Conservation (phyloP, 1,140 invertebrate species). For the Oppia nitens region DNA sequence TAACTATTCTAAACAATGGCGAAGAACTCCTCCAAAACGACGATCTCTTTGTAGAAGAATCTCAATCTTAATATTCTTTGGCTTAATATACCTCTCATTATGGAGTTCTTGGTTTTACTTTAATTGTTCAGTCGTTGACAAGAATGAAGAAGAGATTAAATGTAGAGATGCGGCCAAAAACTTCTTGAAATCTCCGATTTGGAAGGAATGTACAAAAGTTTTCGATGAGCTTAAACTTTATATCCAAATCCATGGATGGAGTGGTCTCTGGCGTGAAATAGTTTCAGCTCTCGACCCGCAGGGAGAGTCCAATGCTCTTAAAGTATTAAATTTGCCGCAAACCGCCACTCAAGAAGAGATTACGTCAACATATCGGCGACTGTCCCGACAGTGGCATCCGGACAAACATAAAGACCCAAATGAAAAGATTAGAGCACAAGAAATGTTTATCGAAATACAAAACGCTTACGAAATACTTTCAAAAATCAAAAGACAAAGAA, state of each 20-base stretch:
- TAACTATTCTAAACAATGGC: constrained; percentile 53
- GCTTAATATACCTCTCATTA: constrained; percentile 47
- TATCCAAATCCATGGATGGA: constrained; percentile 58
- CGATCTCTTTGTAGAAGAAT: constrained; percentile 29
- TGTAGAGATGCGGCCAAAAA: constrained; percentile 68
- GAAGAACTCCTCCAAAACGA: constrained; percentile 39
- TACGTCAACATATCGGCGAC: constrained; percentile 51
- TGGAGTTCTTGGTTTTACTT: constrained; percentile 69
- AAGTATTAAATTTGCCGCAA: constrained; percentile 34
- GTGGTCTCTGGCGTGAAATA: constrained; percentile 61
- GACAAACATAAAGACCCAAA: constrained; percentile 64
- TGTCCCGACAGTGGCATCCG: constrained; percentile 78
- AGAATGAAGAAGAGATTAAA: constrained; percentile 62
- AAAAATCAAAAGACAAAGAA: constrained; percentile 42
- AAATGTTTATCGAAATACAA: constrained; percentile 81
- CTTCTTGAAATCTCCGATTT: constrained; percentile 70
- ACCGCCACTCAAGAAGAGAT: constrained; percentile 66
- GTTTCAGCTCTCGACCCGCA: constrained; percentile 63
- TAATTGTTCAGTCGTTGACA: constrained; percentile 67
- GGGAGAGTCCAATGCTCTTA: constrained; percentile 75
- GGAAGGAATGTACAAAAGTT: constrained; percentile 51
- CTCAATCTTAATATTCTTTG: constrained; percentile 37
- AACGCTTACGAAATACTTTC: constrained; percentile 78
- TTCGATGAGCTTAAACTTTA: constrained; percentile 54
- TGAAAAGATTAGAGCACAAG: constrained; percentile 42